Evolutionary conservation across 2,113 vertebrate genomes (phyloP).

Genomic region (Embiotoca jacksoni): DNA sequence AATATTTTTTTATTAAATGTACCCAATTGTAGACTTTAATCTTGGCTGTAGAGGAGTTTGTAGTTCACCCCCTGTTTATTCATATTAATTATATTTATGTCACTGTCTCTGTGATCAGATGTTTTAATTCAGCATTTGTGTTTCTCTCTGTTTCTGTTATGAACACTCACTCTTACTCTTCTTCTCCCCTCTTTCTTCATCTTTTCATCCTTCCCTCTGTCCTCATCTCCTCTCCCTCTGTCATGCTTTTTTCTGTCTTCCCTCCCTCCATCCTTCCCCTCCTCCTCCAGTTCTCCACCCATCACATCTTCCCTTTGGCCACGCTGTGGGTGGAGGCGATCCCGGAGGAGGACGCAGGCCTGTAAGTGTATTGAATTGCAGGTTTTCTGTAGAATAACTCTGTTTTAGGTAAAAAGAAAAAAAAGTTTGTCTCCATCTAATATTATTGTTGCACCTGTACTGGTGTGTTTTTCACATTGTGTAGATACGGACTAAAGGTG

Average conservation of each 20-base stretch:
- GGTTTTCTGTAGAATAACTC: too few species aligned
- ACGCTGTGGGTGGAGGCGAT: constrained; percentile 97
- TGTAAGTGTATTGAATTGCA: constrained; percentile 32
- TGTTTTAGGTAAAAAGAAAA: too few species aligned
- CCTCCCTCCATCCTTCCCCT: background rate
- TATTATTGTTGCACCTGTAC: too few species aligned
- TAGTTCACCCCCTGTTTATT: too few species aligned
- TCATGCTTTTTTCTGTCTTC: too few species aligned
- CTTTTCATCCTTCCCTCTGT: background rate
- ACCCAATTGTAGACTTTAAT: too few species aligned
- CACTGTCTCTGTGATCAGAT: too few species aligned
- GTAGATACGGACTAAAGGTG: constrained; percentile 93
- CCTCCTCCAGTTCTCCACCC: constrained; percentile 93
- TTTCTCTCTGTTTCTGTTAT: background rate
- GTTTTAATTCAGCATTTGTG: too few species aligned
- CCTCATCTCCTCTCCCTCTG: background rate
- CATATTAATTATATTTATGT: too few species aligned
- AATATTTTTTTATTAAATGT: too few species aligned
- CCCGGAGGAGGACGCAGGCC: constrained; percentile 89
- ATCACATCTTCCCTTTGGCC: constrained; percentile 94
- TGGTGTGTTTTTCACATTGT: background rate
- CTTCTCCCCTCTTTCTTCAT: background rate
- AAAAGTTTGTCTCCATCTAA: too few species aligned
- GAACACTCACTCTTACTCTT: background rate
- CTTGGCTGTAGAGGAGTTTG: too few species aligned